These are phyloP conservation scores for Tetragonula carbonaria DNA, from an alignment of 2,888 invertebrate genomes.

Conservation along the genomic window DNA sequence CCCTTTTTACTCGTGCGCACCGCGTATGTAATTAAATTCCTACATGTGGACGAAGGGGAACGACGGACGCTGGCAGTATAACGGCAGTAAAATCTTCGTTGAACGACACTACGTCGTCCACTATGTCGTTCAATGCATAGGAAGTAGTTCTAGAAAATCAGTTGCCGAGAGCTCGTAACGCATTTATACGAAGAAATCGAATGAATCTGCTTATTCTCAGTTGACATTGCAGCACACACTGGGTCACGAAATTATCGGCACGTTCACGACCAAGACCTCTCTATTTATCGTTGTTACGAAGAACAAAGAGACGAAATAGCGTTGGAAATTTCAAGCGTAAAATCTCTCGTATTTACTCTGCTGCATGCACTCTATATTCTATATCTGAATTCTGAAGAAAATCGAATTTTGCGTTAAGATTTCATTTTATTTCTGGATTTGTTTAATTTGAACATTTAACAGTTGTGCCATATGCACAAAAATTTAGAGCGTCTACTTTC, in stretches of 20 bases:
- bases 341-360: neutral
- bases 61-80: neutral
- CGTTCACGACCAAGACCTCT: neutral
- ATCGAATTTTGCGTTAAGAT: no score
- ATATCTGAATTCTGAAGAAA: no score
- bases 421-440: no score
- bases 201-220: conserved; percentile 70
- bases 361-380: no score
- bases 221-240: conserved; percentile 38
- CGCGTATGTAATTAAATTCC: conserved; percentile 26
- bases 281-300: neutral
- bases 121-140: conserved; percentile 72
- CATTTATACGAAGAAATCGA: conserved; percentile 63
- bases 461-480: no score
- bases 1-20: neutral
- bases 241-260: conserved; percentile 11
- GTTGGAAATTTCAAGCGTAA: neutral
- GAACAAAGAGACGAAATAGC: neutral
- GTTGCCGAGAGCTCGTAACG: conserved; percentile 61
- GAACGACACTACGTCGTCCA: conserved; percentile 63
- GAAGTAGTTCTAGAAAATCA: conserved; percentile 45
- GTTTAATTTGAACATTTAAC: no score
- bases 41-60: neutral
- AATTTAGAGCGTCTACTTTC: no score
- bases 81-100: conserved; percentile 58